Conservation (phyloP, 1,140 invertebrate genomes). For the Drosophila virilis region DNA sequence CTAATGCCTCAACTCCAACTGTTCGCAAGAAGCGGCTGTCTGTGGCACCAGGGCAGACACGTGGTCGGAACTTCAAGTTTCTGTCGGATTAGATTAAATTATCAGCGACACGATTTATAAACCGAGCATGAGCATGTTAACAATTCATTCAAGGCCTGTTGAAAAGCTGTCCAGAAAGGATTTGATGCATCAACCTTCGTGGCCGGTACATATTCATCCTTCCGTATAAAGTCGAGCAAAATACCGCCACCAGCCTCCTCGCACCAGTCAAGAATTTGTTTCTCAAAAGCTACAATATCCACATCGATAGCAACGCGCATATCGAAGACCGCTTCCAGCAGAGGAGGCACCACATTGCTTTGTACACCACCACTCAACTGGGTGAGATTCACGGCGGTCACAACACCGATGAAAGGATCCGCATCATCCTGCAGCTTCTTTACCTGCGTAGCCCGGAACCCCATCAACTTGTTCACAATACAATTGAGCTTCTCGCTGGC, state of each 20-base stretch:
- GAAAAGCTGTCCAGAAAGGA: conserved; percentile 93
- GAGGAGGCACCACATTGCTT: conserved; percentile 94
- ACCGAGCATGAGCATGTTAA: conserved; percentile 62
- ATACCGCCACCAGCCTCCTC: conserved; percentile 92
- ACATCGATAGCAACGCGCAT: conserved; percentile 88
- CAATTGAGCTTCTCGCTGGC: conserved; percentile 93
- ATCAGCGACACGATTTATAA: background rate
- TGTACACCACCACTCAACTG: conserved; percentile 94
- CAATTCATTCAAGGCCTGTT: conserved; percentile 86
- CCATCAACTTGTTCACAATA: conserved; percentile 91
- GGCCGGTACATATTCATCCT: conserved; percentile 86
- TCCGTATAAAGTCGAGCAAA: conserved; percentile 89
- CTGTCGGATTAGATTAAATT: conserved; percentile 18
- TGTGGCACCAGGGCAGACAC: conserved; percentile 92
- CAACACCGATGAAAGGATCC: conserved; percentile 90
- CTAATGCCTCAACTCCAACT: conserved; percentile 85
- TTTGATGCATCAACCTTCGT: conserved; percentile 89
- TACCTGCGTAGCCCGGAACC: conserved; percentile 89
- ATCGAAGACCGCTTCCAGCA: conserved; percentile 91
- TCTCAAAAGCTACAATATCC: conserved; percentile 89
- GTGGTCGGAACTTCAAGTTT: conserved; percentile 86
- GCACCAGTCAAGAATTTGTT: conserved; percentile 89
- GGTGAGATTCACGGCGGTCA: conserved; percentile 95
- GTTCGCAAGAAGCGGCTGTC: conserved; percentile 89
- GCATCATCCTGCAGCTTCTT: conserved; percentile 86